These are phyloP conservation scores for Cephus cinctus DNA, from an alignment of 1,140 invertebrate species.

Conservation along the genomic window DNA sequence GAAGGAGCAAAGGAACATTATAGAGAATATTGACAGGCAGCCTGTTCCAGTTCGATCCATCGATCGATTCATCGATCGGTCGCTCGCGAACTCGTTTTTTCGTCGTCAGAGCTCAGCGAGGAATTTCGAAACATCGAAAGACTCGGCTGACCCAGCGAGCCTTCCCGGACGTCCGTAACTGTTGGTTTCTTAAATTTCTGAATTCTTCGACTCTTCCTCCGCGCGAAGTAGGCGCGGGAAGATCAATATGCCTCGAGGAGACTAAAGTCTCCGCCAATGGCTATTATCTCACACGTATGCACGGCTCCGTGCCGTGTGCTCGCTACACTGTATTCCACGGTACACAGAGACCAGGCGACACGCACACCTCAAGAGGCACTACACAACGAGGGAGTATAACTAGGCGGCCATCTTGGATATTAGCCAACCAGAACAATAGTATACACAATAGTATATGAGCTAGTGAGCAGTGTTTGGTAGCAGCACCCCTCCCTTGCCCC, in stretches of 20 bases:
- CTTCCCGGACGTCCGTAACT: too few relatives aligned
- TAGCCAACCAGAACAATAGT: constrained; percentile 56
- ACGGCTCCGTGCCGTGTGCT: constrained; percentile 15
- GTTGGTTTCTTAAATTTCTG: too few relatives aligned
- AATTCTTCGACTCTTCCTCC: constrained; percentile 31
- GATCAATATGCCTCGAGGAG: constrained; percentile 38
- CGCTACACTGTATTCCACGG: constrained; percentile 34
- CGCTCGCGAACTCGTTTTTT: too few relatives aligned
- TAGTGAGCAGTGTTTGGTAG: constrained; percentile 45
- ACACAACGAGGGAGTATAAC: constrained; percentile 37
- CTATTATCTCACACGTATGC: constrained; percentile 44
- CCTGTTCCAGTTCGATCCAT: too few relatives aligned
- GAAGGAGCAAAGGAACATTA: too few relatives aligned
- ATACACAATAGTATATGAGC: constrained; percentile 51
- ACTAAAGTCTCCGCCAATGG: constrained; percentile 41
- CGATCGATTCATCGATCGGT: too few relatives aligned
- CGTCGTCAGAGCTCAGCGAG: too few relatives aligned
- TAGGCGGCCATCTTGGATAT: constrained; percentile 54
- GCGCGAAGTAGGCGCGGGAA: constrained; percentile 22
- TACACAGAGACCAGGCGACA: constrained; percentile 31
- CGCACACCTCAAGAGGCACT: constrained; percentile 24
- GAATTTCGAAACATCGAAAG: too few relatives aligned
- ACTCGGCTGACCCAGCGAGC: too few relatives aligned
- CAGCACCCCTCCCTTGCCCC: constrained; percentile 20
- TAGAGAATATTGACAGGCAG: too few relatives aligned